Conservation (phyloP, 2,113 vertebrate genomes). For the Notothenia rossii region DNA sequence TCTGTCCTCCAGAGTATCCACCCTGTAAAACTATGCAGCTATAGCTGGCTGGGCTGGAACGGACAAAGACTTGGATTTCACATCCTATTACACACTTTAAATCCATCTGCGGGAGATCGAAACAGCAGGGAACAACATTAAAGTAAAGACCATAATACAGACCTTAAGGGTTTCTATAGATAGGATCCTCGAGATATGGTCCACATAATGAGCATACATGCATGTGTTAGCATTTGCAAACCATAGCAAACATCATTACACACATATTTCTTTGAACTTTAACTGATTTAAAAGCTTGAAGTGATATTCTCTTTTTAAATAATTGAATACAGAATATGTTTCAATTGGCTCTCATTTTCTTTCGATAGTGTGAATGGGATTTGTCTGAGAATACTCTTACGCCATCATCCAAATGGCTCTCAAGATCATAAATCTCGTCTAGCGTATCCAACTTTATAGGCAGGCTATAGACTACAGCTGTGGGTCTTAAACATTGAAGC, state of each 20-base stretch:
- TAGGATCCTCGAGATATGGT: slow-evolving; percentile 13
- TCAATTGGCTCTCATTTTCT: slow-evolving; percentile 37
- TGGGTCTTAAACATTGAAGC: slow-evolving; percentile 26
- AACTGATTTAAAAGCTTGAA: slow-evolving; percentile 14
- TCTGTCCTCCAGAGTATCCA: slow-evolving; percentile 43
- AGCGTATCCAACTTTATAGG: slow-evolving; percentile 18
- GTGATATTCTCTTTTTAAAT: neutral
- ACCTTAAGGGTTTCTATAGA: slow-evolving; percentile 17
- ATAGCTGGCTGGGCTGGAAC: slow-evolving; percentile 26
- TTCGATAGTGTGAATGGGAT: slow-evolving; percentile 11
- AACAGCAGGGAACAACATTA: slow-evolving; percentile 34
- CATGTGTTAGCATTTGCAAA: slow-evolving; percentile 6
- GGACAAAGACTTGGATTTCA: slow-evolving; percentile 61
- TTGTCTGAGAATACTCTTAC: slow-evolving; percentile 24
- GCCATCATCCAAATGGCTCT: slow-evolving; percentile 14
- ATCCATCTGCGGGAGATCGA: slow-evolving; percentile 43
- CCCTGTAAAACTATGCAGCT: slow-evolving; percentile 42
- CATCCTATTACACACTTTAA: slow-evolving; percentile 42
- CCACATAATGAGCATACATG: slow-evolving; percentile 13
- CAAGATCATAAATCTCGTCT: slow-evolving; percentile 37
- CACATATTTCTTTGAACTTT: neutral
- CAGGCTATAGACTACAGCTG: slow-evolving; percentile 15
- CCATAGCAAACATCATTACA: slow-evolving; percentile 4
- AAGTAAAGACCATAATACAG: slow-evolving; percentile 19
- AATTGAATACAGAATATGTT: slow-evolving; percentile 3